These are phyloP conservation scores for Danionella dracula DNA, from an alignment of 2,797 vertebrate genomes.

Conservation along the genomic window DNA sequence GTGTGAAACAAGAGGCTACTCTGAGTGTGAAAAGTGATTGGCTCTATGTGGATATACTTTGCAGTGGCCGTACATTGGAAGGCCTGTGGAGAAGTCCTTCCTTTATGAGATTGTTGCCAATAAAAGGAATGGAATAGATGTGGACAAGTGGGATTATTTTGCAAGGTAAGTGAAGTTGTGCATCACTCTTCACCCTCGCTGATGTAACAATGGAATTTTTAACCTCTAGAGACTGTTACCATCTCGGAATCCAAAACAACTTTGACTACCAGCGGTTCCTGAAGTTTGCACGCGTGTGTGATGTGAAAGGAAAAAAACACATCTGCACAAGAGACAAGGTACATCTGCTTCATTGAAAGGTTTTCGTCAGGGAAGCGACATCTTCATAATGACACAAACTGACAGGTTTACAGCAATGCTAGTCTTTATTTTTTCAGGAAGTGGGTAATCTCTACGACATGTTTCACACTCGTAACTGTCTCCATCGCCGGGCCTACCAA, in stretches of 20 bases:
- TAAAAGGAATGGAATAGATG: slow-evolving; percentile 90
- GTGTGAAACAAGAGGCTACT: too few species aligned
- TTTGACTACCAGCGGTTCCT: slow-evolving; percentile 88
- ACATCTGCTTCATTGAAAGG: slow-evolving; percentile 1
- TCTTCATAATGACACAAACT: too few species aligned
- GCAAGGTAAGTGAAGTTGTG: slow-evolving; percentile 71
- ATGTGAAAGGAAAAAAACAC: slow-evolving; percentile 70
- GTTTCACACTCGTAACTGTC: slow-evolving; percentile 87
- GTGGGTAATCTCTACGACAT: slow-evolving; percentile 86
- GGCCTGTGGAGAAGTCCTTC: slow-evolving; percentile 81
- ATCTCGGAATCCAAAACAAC: slow-evolving; percentile 92
- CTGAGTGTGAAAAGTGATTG: too few species aligned
- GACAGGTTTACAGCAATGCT: too few species aligned
- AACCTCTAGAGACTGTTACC: slow-evolving; percentile 93
- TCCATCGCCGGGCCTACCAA: slow-evolving; percentile 92
- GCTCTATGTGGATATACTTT: too few species aligned
- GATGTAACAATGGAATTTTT: too few species aligned
- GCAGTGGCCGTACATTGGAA: slow-evolving; percentile 83
- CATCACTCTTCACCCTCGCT: too few species aligned
- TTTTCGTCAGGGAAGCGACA: too few species aligned
- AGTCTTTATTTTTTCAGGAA: not conserved
- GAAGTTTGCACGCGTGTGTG: slow-evolving; percentile 85
- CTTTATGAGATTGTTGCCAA: slow-evolving; percentile 96
- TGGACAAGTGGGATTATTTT: slow-evolving; percentile 99
- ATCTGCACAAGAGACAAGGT: slow-evolving; percentile 96